phyloP scores from a whole-genome alignment of 2,797 vertebrate species.

The Anableps anableps region DNA sequence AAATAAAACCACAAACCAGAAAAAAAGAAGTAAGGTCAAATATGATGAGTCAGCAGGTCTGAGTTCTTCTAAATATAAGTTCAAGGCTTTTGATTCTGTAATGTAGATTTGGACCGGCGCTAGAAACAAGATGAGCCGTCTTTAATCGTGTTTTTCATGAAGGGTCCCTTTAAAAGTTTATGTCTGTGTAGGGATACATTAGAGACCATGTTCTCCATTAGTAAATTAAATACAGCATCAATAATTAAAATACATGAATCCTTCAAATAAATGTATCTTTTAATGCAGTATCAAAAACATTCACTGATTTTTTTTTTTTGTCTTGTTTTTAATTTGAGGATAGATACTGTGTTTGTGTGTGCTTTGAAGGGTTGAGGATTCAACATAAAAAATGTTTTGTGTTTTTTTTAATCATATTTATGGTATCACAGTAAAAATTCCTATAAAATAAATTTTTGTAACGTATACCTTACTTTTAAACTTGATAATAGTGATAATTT shows the following conservation, averaged over 20 bases:
- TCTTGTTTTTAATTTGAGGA: not conserved
- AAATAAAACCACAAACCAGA: slow-evolving; percentile 18
- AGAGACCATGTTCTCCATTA: not conserved
- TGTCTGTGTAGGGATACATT: not conserved
- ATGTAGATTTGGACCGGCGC: not conserved
- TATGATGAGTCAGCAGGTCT: not conserved
- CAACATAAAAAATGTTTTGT: too few relatives aligned
- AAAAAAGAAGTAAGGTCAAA: not conserved
- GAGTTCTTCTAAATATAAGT: not conserved
- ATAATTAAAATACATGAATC: not conserved
- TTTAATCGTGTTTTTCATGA: not conserved
- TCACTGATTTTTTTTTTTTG: not conserved
- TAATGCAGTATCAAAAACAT: not conserved
- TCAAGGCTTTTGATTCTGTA: not conserved
- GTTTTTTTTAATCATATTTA: not conserved
- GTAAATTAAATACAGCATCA: not conserved
- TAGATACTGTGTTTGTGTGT: not conserved
- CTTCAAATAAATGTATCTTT: not conserved
- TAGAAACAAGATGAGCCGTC: not conserved
- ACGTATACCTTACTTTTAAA: not conserved
- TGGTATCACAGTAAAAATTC: not conserved
- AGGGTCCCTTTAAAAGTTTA: too few relatives aligned
- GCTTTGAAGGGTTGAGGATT: not conserved
- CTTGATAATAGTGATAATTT: not conserved
- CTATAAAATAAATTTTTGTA: not conserved